Percentiles rank a stretch among this genome's conserved stretches.
phyloP scores from a whole-genome alignment of 2,113 vertebrate species.

The Phylloscopus whistleri region DNA sequence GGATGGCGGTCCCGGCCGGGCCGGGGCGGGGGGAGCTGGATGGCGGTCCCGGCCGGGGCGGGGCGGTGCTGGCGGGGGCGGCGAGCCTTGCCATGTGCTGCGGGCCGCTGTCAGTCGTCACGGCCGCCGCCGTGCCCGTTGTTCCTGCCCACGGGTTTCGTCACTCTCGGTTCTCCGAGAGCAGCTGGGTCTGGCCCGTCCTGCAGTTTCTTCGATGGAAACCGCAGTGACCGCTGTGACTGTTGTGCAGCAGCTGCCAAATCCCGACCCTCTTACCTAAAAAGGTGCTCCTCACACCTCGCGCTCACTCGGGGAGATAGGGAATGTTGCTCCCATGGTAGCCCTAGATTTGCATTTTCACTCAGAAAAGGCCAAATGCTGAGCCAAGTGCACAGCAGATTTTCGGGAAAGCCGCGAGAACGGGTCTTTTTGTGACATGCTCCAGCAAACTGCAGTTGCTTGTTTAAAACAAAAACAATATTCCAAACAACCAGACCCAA shows the following conservation, averaged over 20 bases:
- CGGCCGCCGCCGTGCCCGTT: rapidly evolving
- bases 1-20: rapidly evolving
- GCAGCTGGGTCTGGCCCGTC: rapidly evolving
- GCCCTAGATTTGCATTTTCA: not conserved
- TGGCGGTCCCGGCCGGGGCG: too few species aligned
- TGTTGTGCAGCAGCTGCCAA: rapidly evolving
- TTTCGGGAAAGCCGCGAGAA: not conserved
- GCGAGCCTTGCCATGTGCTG: rapidly evolving
- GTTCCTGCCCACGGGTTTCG: rapidly evolving
- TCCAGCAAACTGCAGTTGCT: not conserved
- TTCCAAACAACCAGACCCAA: not conserved
- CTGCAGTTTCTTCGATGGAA: rapidly evolving
- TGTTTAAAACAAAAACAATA: not conserved
- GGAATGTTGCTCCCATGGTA: not conserved
- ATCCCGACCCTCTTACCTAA: rapidly evolving
- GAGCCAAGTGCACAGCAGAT: not conserved
- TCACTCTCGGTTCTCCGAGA: rapidly evolving
- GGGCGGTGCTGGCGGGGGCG: not conserved
- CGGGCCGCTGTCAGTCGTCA: rapidly evolving
- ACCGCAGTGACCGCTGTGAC: not conserved
- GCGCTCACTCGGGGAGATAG: rapidly evolving
- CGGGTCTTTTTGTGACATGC: not conserved
- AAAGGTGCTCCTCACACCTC: rapidly evolving
- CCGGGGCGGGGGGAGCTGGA: too few species aligned
- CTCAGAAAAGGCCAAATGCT: not conserved